phyloP scores from a whole-genome alignment of 2,797 vertebrate genomes.

The Eleutherodactylus coqui region DNA sequence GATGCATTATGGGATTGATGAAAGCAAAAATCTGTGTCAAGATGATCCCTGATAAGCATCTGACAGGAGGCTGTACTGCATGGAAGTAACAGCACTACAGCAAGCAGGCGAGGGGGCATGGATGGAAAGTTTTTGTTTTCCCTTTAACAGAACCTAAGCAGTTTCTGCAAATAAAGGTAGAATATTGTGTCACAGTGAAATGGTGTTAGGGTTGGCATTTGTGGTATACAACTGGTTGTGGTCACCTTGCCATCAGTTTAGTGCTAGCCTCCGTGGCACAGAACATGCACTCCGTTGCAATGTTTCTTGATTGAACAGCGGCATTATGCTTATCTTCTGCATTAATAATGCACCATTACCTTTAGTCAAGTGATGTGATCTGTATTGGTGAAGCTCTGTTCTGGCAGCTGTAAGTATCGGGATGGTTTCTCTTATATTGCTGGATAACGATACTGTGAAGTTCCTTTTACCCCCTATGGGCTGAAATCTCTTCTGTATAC shows the following conservation, averaged over 20 bases:
- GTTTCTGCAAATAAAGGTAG: not conserved
- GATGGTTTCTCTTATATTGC: not conserved
- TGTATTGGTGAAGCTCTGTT: not conserved
- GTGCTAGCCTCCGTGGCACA: not conserved
- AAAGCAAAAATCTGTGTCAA: no score
- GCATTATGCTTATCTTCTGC: no score
- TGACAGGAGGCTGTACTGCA: no score
- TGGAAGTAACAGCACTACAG: no score
- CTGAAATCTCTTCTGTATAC: not conserved
- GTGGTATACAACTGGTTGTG: not conserved
- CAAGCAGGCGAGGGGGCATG: no score
- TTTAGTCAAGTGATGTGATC: not conserved
- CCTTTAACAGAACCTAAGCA: no score
- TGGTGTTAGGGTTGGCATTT: not conserved
- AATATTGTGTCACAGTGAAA: not conserved
- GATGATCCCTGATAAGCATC: no score
- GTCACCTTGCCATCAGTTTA: not conserved
- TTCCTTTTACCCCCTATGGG: not conserved
- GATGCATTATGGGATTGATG: no score
- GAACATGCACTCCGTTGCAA: no score
- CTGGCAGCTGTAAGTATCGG: not conserved
- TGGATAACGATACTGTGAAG: constrained; percentile 18
- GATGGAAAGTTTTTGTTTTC: no score
- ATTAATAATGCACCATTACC: not conserved
- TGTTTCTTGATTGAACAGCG: not conserved